phyloP scores from a whole-genome alignment of 2,888 invertebrate genomes.

The Augochlorella aurata region DNA sequence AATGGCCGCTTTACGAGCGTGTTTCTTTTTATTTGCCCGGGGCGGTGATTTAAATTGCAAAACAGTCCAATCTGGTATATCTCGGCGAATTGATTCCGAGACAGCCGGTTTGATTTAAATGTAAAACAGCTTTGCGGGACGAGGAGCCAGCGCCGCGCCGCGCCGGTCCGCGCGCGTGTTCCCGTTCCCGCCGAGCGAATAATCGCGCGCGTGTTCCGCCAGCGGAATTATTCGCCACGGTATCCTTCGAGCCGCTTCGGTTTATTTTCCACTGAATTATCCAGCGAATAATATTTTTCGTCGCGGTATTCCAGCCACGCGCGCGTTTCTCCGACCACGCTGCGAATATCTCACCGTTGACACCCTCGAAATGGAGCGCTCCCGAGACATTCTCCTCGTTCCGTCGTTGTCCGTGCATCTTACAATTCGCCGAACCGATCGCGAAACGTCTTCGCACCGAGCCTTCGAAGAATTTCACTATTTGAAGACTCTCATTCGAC shows the following conservation, averaged over 20 bases:
- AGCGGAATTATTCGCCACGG: neutral
- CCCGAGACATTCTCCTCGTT: neutral
- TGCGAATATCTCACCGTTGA: neutral
- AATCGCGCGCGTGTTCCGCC: constrained; percentile 10
- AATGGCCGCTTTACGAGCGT: constrained; percentile 20
- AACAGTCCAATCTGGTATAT: constrained; percentile 16
- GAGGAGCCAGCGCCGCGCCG: neutral
- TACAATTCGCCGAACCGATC: no score
- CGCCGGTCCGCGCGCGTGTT: neutral
- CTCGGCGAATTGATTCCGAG: constrained; percentile 46
- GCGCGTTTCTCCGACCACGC: neutral
- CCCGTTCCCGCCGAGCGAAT: constrained; percentile 10
- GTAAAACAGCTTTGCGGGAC: constrained; percentile 37
- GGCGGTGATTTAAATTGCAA: constrained; percentile 52
- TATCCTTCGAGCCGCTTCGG: neutral
- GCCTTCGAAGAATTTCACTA: no score
- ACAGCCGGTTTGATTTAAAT: constrained; percentile 54
- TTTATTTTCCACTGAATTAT: constrained; percentile 38
- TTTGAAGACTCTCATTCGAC: no score
- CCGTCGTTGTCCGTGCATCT: neutral
- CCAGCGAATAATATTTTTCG: constrained; percentile 37
- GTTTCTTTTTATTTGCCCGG: constrained; percentile 28
- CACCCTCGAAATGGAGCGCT: neutral
- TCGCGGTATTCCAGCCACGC: neutral
- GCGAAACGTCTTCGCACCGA: no score